Base-by-base conservation (phyloP, 2,797 vertebrate genomes). In the Ataeniobius toweri region DNA sequence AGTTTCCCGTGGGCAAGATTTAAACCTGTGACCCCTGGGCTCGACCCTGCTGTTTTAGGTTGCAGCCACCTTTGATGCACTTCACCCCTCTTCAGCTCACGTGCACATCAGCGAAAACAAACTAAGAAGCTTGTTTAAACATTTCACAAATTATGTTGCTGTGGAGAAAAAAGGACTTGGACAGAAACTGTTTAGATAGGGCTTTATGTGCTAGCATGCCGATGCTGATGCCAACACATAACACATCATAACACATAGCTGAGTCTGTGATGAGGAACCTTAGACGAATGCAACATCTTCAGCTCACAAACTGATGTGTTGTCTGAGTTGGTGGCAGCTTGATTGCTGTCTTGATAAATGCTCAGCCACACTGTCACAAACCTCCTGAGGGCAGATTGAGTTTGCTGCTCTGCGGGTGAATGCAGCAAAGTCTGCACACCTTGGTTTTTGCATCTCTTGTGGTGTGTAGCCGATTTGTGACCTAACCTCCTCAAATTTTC, bases 1-100 rank as follows among this genome's bases (percentile, higher is more conserved):
- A 76, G 86, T 88, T 83, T 55, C 87, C 94, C 88, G 73, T 81
- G 85, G 93, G 92, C 91, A 79, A 81, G 93, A 90, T 93, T 94
- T 94, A 92, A 94, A 93, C 93, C 90, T 51, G 77, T 46, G 89
- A 93, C 91, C 91, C 67, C 77, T 67, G 1, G 80, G 82, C 89
- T 80, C 89, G 92, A 93, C 91, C 91, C 86, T 36, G 28, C 70
- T 70, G 73, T 86, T 87, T 92, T 89, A 80, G 80, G 82, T 89
- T 87, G 86, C 86, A 85, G 80, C 88, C 87, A 88, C 88, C 90
- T 92, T 93, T 92, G 88, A 92, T 90, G 89, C 84, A 84, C 77
- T 77, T 73, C 48, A 28, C 80, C 73, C 77, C 77, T 56, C 65
- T n/a, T 55, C n/a, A 72, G 78, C 74, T 65, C 65, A 72, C 72